phyloP scores from a whole-genome alignment of 2,113 vertebrate genomes.

The Mormyrus lacerda region DNA sequence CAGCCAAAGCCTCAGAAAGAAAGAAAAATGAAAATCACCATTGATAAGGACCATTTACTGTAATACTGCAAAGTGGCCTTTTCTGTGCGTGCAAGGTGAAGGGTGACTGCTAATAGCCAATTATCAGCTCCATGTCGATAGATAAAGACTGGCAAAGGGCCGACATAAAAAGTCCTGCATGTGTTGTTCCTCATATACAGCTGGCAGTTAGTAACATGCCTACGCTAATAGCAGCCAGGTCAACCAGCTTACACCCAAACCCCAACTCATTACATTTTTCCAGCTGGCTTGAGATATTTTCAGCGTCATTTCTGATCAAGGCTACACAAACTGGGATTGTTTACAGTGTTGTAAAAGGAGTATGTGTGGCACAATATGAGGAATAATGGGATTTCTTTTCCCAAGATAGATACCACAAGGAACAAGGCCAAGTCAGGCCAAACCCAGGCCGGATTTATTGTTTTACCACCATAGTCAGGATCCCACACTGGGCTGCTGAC shows the following conservation, averaged over 20 bases:
- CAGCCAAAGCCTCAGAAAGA: background rate
- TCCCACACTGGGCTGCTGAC: background rate
- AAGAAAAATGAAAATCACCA: background rate
- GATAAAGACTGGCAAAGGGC: background rate
- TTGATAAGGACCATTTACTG: background rate
- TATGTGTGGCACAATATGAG: background rate
- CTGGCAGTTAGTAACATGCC: background rate
- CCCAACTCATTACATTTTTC: background rate
- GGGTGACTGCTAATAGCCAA: background rate
- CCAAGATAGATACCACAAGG: background rate
- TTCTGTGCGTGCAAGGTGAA: background rate
- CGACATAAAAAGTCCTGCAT: background rate
- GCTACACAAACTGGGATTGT: background rate
- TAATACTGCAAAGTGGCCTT: background rate
- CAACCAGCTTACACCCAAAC: background rate
- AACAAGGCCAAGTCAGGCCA: background rate
- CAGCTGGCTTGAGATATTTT: background rate
- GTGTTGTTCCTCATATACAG: background rate
- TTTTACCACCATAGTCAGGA: background rate
- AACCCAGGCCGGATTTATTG: background rate
- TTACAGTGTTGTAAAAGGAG: background rate
- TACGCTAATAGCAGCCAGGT: background rate
- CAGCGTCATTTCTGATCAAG: background rate
- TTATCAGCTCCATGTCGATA: background rate
- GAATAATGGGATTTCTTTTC: background rate